Conservation (phyloP, 2,888 invertebrate species). For the Nebria salina region DNA sequence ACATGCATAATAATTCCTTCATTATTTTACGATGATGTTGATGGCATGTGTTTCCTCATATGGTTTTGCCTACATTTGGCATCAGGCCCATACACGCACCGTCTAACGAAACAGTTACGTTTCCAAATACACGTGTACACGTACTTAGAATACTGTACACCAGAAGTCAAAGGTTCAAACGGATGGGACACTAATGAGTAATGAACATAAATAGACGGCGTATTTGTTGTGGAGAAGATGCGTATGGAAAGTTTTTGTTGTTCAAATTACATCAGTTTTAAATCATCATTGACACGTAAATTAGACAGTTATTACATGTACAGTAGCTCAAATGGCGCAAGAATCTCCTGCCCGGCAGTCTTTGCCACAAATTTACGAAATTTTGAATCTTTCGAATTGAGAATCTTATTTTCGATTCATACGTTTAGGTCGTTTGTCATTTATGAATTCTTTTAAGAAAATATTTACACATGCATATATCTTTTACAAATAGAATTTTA, state of each 20-base stretch:
- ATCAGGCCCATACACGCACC: constrained; percentile 2
- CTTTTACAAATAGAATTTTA: background rate
- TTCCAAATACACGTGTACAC: background rate
- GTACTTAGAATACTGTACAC: background rate
- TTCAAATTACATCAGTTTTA: too few relatives aligned
- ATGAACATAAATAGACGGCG: background rate
- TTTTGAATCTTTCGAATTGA: too few relatives aligned
- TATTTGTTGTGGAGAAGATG: background rate
- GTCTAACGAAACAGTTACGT: background rate
- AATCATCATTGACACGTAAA: too few relatives aligned
- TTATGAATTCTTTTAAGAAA: too few relatives aligned
- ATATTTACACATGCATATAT: background rate
- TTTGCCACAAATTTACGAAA: too few relatives aligned
- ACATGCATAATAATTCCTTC: constrained; percentile 13
- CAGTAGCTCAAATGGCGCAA: too few relatives aligned
- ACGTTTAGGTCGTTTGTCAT: too few relatives aligned
- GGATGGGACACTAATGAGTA: background rate
- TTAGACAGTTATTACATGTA: too few relatives aligned
- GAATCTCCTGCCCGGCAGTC: too few relatives aligned
- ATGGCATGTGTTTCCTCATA: constrained; percentile 13
- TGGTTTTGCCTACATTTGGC: constrained; percentile 28
- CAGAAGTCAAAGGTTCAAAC: background rate
- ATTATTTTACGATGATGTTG: constrained; percentile 17
- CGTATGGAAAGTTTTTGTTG: background rate
- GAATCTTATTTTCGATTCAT: too few relatives aligned